phyloP scores from a whole-genome alignment of 2,797 vertebrate genomes.

The Amniataba percoides region DNA sequence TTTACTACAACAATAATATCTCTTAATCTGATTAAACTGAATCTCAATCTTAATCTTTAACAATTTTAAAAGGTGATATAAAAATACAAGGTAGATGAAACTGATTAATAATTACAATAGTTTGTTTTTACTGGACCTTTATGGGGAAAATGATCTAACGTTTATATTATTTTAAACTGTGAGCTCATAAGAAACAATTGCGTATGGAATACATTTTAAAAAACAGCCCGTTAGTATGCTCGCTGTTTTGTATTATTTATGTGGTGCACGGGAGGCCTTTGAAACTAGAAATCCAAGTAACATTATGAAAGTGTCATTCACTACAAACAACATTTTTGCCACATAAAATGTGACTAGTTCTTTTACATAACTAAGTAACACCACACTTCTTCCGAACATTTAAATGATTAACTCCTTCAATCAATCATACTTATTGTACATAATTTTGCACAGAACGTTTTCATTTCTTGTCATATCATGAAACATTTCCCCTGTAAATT shows the following conservation, averaged over 20 bases:
- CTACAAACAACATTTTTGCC: constrained; percentile 32
- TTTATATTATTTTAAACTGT: constrained; percentile 22
- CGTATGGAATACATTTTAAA: constrained; percentile 28
- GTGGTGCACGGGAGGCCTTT: constrained; percentile 38
- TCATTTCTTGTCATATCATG: not conserved
- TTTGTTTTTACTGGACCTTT: constrained; percentile 36
- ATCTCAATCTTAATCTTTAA: constrained; percentile 19
- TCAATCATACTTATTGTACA: constrained; percentile 9
- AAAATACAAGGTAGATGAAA: constrained; percentile 28
- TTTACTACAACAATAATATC: constrained; percentile 3
- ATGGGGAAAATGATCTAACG: constrained; percentile 44
- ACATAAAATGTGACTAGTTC: constrained; percentile 24
- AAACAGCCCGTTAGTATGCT: constrained; percentile 30
- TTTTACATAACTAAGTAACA: constrained; percentile 8
- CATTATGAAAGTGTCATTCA: constrained; percentile 39
- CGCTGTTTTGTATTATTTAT: constrained; percentile 64
- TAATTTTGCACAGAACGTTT: constrained; percentile 7
- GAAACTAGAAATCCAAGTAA: constrained; percentile 41
- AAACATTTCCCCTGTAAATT: constrained; percentile 2
- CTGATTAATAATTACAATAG: constrained; percentile 17
- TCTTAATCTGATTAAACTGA: constrained; percentile 20
- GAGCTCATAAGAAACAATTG: constrained; percentile 17
- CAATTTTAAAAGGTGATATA: constrained; percentile 23
- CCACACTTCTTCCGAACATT: constrained; percentile 9
- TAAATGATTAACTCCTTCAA: constrained; percentile 22